Evolutionary conservation across 2,797 vertebrate genomes (phyloP).

Genomic region (Manis crassicaudata): DNA sequence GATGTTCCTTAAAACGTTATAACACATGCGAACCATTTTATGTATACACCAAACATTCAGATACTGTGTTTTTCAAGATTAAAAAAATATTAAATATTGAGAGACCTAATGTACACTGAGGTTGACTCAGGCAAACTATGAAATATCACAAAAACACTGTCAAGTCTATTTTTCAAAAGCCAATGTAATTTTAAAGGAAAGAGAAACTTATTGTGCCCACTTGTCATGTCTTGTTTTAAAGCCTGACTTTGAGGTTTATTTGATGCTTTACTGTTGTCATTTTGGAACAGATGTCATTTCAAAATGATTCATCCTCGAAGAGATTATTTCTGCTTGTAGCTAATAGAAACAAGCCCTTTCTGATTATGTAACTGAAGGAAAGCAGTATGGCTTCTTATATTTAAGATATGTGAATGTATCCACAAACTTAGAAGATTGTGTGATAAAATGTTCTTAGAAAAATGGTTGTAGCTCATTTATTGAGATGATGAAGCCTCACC

Average conservation of each 20-base stretch:
- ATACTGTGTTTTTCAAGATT: background rate
- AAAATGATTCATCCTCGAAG: conserved; percentile 14
- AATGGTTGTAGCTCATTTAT: background rate
- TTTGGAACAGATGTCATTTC: conserved; percentile 41
- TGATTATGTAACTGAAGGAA: background rate
- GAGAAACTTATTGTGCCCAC: background rate
- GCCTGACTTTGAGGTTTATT: background rate
- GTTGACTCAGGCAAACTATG: background rate
- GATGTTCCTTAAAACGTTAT: background rate
- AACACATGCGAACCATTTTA: background rate
- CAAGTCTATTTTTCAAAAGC: background rate
- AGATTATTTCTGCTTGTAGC: conserved; percentile 11
- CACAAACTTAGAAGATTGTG: background rate
- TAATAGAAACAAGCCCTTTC: conserved; percentile 30
- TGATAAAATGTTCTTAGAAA: background rate
- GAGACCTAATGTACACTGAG: background rate
- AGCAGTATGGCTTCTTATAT: background rate
- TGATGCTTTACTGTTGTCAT: conserved; percentile 31
- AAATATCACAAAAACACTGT: background rate
- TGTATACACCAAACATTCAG: background rate
- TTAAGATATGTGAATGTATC: background rate
- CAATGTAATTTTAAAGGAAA: conserved; percentile 13
- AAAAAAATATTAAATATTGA: background rate
- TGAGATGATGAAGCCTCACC: background rate
- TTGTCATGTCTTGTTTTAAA: conserved; percentile 7